Evolutionary conservation across 1,140 invertebrate genomes (phyloP).

Genomic region (Brachionus paranguensis): DNA sequence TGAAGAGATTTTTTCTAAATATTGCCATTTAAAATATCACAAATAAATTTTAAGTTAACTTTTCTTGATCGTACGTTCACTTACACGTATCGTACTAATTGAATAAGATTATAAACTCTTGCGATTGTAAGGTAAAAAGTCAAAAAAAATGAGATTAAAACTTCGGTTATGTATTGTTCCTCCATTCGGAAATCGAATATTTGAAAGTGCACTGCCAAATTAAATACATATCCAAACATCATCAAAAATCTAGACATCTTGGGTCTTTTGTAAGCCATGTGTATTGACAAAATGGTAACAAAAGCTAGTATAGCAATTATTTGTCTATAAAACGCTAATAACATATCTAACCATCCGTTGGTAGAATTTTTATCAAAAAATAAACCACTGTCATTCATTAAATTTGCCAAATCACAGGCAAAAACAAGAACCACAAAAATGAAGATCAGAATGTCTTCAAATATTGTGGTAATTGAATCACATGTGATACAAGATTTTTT

Average conservation of each 20-base stretch:
- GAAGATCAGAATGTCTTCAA: conserved; percentile 19
- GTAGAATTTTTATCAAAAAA: background rate
- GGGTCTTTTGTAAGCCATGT: conserved; percentile 14
- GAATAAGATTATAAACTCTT: conserved; percentile 30
- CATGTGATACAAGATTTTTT: background rate
- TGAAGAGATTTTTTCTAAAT: background rate
- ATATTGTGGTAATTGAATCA: background rate
- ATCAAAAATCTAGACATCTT: conserved; percentile 34
- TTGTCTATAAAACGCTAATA: background rate
- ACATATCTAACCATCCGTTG: background rate
- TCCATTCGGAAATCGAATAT: conserved; percentile 25
- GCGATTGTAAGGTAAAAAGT: conserved; percentile 16
- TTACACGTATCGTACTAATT: background rate
- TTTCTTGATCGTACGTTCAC: background rate
- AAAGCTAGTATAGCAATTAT: background rate
- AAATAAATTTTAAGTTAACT: background rate
- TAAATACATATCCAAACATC: background rate
- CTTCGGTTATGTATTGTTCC: conserved; percentile 23
- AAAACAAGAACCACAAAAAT: conserved; percentile 14
- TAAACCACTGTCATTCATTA: conserved; percentile 27
- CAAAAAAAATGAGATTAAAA: conserved; percentile 37
- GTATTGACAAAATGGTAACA: conserved; percentile 5
- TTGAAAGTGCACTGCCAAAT: conserved; percentile 6
- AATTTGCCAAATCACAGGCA: background rate
- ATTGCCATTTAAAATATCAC: background rate